Evolutionary conservation across 2,888 invertebrate species (phyloP), one percentile per base, ranked within the genome.

Genomic region (Malacosoma neustria): DNA sequence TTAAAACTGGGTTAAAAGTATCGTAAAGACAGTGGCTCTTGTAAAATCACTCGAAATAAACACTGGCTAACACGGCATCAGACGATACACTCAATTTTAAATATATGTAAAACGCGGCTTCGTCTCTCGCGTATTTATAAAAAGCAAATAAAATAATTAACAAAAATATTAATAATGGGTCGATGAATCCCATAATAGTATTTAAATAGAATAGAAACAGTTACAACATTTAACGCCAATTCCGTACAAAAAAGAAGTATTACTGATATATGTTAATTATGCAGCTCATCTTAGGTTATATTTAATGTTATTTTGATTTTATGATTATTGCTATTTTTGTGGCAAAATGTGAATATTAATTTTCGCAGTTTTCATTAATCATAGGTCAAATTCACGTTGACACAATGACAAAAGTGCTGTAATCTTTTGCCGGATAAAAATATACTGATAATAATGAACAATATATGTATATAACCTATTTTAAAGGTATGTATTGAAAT

Each of bases 11-110:
- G 60, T 61, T 70, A 69, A 72, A 59, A 63, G 63, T 70, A 64
- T 75, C 79, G 57, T 81, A 81, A 84, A 81, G 70, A 58, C 72
- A 72, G 70, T 72, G 73, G 66, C 61, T 57, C 61, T 58, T 51
- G 47, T 54, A 57, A 60, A 57, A 51, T 48, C 60, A 65, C 62
- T 56, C 63, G 51, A 59, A 58, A 63, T 68, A 65, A 66, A 69
- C 61, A 58, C 57, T 48, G 52, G 45, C 44, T 54, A 57, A 56
- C 57, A 49, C 45, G 49, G 47, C 54, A 49, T 52, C 47, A 48
- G 50, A 46, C 44, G 49, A 45, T 45, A 58, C 51, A 49, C 51
- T 66, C 59, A 59, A 61, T 57, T 56, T 43, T 45, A 51, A 51
- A 48, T 46, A 51, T 55, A 46, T 45, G 43, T 47, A 45, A 22